A percentile compares a stretch with the other conserved stretches of the same genome.
These are phyloP conservation scores for Cranoglanis bouderius DNA, from an alignment of 2,113 vertebrate species.

Conservation along the genomic window DNA sequence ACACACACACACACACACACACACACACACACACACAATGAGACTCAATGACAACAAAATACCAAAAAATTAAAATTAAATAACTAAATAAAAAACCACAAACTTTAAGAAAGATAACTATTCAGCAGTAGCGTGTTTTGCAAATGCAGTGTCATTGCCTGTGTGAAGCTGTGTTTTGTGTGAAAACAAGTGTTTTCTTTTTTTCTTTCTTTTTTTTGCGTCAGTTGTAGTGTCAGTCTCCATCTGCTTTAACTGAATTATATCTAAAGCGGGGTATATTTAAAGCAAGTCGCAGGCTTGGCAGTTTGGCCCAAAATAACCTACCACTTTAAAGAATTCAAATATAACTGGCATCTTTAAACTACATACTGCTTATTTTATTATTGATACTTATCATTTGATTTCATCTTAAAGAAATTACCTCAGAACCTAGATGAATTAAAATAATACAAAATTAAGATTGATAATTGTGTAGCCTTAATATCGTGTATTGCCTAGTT, in stretches of 20 bases:
- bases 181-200: not conserved
- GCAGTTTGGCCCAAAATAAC: not conserved
- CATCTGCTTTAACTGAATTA: not conserved
- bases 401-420: not conserved
- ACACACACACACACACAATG: not conserved
- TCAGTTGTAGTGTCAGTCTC: not conserved
- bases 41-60: not conserved
- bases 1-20: slow-evolving; percentile 12
- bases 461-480: not conserved
- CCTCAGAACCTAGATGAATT: not conserved
- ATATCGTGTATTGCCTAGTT: not conserved
- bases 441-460: not conserved
- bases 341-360: not conserved
- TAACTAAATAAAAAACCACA: not conserved
- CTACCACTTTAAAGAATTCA: not conserved
- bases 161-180: slow-evolving; percentile 1
- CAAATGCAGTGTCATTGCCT: not conserved
- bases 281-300: not conserved
- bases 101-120: not conserved
- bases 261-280: not conserved
- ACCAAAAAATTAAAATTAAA: not conserved
- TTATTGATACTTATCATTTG: not conserved
- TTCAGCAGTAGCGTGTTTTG: not conserved
- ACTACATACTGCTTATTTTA: not conserved
- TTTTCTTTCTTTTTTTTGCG: not conserved